Conservation (phyloP, 2,888 invertebrate genomes). For the Dynastes tityus region DNA sequence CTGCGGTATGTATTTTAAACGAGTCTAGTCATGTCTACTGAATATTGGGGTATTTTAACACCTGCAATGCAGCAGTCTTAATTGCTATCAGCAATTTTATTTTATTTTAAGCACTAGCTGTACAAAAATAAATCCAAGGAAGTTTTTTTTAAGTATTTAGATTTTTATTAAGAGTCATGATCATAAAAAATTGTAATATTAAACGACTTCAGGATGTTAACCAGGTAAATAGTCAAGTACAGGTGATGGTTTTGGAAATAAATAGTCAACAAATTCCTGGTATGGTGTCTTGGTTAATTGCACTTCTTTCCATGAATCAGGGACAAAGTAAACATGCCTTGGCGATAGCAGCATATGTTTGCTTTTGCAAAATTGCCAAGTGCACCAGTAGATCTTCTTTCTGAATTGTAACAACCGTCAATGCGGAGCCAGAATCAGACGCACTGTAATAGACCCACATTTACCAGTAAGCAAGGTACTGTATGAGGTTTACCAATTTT, state of each 20-base stretch:
- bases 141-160: background rate
- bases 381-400: conserved; percentile 97
- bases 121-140: too few relatives aligned
- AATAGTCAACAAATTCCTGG: conserved; percentile 93
- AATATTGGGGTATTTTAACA: too few relatives aligned
- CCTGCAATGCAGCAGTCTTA: too few relatives aligned
- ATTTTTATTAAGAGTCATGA: conserved; percentile 33
- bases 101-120: too few relatives aligned
- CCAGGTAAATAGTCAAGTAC: conserved; percentile 63
- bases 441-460: conserved; percentile 98
- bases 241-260: conserved; percentile 79
- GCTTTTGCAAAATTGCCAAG: conserved; percentile 99
- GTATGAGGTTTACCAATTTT: conserved; percentile 99
- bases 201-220: conserved; percentile 65
- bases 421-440: conserved; percentile 98
- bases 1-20: too few relatives aligned
- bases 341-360: conserved; percentile 97
- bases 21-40: too few relatives aligned
- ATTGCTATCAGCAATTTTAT: too few relatives aligned
- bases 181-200: conserved; percentile 48
- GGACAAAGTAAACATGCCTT: conserved; percentile 99
- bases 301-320: conserved; percentile 99
- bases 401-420: conserved; percentile 99
- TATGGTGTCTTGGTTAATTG: conserved; percentile 95
- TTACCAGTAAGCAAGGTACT: conserved; percentile 99